Conservation (phyloP, 64 coral and sea anemone species). For the Montipora capricornis region DNA sequence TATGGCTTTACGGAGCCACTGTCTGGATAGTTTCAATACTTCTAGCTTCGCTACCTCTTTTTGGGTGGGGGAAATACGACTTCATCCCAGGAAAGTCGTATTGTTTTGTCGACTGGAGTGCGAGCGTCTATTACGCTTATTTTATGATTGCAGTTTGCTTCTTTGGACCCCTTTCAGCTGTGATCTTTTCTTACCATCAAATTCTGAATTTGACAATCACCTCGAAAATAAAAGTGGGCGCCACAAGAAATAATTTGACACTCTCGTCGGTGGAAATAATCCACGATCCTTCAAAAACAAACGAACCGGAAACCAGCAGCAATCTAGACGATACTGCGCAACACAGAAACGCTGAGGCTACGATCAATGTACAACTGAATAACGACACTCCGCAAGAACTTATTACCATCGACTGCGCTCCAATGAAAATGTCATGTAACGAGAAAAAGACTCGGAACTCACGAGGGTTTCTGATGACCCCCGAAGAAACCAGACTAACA, state of each 20-base stretch:
- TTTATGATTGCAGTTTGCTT: conserved; percentile 77
- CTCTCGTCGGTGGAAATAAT: not conserved
- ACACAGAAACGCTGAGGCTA: too few species aligned
- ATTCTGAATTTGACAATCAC: conserved; percentile 52
- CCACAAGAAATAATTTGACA: not conserved
- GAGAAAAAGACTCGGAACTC: not conserved
- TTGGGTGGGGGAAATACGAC: conserved; percentile 77
- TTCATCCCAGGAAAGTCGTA: conserved; percentile 74
- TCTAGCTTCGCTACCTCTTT: not conserved
- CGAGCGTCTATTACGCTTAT: conserved; percentile 60
- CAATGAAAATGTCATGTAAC: too few species aligned
- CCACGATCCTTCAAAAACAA: too few species aligned
- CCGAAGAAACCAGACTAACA: conserved; percentile 60
- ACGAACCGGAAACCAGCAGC: too few species aligned
- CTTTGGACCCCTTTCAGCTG: conserved; percentile 57
- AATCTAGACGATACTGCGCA: too few species aligned
- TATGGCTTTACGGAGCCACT: not conserved
- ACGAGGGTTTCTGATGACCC: not conserved
- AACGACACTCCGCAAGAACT: too few species aligned
- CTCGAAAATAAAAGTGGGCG: conserved; percentile 19
- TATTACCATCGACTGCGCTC: too few species aligned
- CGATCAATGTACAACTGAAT: too few species aligned
- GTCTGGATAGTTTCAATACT: conserved; percentile 55
- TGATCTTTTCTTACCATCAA: conserved; percentile 68
- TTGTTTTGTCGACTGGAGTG: conserved; percentile 66